Percentiles rank a stretch among this genome's conserved stretches.
These are phyloP conservation scores for Pimpla rufipes DNA, from an alignment of 2,888 invertebrate genomes.

Conservation along the genomic window DNA sequence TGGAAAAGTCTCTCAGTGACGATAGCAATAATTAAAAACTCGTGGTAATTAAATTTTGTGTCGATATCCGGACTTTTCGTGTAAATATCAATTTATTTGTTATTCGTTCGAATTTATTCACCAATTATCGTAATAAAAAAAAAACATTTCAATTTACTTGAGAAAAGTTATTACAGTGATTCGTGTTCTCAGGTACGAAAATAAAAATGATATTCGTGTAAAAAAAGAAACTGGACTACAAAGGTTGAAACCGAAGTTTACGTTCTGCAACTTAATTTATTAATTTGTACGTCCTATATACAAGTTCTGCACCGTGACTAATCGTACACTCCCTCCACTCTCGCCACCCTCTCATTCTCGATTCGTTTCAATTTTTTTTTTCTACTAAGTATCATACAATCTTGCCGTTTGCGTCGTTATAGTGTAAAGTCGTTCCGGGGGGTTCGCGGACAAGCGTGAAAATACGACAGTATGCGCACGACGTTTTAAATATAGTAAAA, in stretches of 20 bases:
- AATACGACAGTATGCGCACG: constrained; percentile 30
- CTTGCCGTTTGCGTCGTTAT: constrained; percentile 51
- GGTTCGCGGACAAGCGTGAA: constrained; percentile 46
- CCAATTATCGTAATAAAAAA: not conserved
- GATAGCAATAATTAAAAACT: not conserved
- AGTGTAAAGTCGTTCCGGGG: constrained; percentile 51
- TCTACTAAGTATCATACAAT: constrained; percentile 59
- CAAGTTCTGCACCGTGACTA: constrained; percentile 70
- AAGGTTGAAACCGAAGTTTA: constrained; percentile 25
- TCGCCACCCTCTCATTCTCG: not conserved
- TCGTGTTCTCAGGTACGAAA: constrained; percentile 9
- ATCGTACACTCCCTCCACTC: constrained; percentile 36
- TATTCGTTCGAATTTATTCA: not conserved
- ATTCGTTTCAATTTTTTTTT: constrained; percentile 35
- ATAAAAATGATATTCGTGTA: not conserved
- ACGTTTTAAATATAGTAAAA: constrained; percentile 35
- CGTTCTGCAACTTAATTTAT: constrained; percentile 78
- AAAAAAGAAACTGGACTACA: not conserved
- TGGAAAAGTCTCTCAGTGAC: no score
- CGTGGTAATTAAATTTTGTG: not conserved
- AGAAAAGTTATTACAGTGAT: constrained; percentile 1
- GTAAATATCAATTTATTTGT: not conserved
- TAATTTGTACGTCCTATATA: constrained; percentile 79
- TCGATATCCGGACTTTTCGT: not conserved
- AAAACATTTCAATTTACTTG: not conserved